These are phyloP conservation scores for Amaurobius ferox DNA, from an alignment of 2,888 invertebrate species.

Conservation along the genomic window DNA sequence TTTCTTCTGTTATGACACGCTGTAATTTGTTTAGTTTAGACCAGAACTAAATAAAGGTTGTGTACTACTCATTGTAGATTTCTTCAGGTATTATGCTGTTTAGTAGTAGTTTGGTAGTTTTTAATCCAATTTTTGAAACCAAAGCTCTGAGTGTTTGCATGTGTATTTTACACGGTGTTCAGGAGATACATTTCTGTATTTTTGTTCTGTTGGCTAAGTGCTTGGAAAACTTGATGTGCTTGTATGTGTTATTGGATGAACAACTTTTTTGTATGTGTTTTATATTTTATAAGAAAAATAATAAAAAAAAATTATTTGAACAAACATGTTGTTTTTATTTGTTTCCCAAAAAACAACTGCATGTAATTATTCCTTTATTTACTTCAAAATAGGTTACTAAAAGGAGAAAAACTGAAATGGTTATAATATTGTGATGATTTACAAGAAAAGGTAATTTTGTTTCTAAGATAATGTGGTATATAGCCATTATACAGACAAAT, in stretches of 20 bases:
- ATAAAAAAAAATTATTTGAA: slow-evolving; percentile 56
- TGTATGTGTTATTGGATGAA: slow-evolving; percentile 71
- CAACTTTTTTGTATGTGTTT: slow-evolving; percentile 71
- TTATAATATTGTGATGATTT: too few species aligned
- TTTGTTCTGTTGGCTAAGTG: slow-evolving; percentile 62
- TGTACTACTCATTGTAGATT: slow-evolving; percentile 58
- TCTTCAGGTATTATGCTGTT: slow-evolving; percentile 55
- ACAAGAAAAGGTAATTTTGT: too few species aligned
- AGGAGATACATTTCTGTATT: slow-evolving; percentile 53
- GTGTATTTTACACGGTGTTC: slow-evolving; percentile 51
- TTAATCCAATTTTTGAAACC: slow-evolving; percentile 66
- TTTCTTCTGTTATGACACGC: slow-evolving; percentile 15
- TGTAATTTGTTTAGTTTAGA: slow-evolving; percentile 58
- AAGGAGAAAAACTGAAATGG: too few species aligned
- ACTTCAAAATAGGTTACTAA: too few species aligned
- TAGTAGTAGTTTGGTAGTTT: slow-evolving; percentile 56
- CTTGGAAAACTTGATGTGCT: slow-evolving; percentile 68
- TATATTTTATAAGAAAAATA: slow-evolving; percentile 68
- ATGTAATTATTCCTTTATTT: too few species aligned
- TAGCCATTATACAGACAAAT: too few species aligned
- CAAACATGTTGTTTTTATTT: slow-evolving; percentile 10
- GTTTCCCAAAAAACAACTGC: too few species aligned
- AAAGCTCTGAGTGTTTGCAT: slow-evolving; percentile 62
- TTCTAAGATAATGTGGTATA: too few species aligned
- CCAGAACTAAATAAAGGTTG: slow-evolving; percentile 51